phyloP scores from a whole-genome alignment of 2,888 invertebrate species.

The Polymixis lichenea region DNA sequence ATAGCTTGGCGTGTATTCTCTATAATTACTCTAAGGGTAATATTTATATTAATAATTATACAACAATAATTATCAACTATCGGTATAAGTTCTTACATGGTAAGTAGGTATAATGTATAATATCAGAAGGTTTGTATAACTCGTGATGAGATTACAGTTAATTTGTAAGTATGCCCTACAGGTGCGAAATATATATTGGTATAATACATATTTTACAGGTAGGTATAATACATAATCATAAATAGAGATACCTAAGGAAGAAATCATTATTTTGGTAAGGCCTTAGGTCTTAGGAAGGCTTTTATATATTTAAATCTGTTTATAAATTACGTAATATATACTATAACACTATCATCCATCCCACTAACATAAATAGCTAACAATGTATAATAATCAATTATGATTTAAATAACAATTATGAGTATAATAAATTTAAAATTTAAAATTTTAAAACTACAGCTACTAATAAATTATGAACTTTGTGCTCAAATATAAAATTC shows the following conservation, averaged over 20 bases:
- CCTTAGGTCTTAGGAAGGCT: not conserved
- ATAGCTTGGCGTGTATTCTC: conserved; percentile 41
- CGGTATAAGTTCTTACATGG: conserved; percentile 18
- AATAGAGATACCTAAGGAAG: not conserved
- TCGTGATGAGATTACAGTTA: conserved; percentile 2
- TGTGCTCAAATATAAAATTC: conserved; percentile 9
- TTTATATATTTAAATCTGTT: not conserved
- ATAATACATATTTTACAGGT: not conserved
- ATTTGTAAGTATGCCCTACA: not conserved
- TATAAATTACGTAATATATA: not conserved
- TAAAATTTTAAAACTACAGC: not conserved
- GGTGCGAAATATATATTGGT: conserved; percentile 4
- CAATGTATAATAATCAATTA: not conserved
- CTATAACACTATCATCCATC: not conserved
- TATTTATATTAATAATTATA: conserved; percentile 18
- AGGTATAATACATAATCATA: not conserved
- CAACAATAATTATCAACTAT: conserved; percentile 25
- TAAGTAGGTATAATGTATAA: conserved; percentile 1
- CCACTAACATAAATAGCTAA: conserved; percentile 7
- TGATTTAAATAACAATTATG: conserved; percentile 5
- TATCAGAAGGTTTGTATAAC: conserved; percentile 9
- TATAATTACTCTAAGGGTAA: conserved; percentile 24
- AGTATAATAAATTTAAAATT: not conserved
- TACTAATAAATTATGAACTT: not conserved
- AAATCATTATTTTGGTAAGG: not conserved